Evolutionary conservation across 2,113 vertebrate species (phyloP), one percentile per base, ranked within the genome.

Genomic region (Saimiri boliviensis): DNA sequence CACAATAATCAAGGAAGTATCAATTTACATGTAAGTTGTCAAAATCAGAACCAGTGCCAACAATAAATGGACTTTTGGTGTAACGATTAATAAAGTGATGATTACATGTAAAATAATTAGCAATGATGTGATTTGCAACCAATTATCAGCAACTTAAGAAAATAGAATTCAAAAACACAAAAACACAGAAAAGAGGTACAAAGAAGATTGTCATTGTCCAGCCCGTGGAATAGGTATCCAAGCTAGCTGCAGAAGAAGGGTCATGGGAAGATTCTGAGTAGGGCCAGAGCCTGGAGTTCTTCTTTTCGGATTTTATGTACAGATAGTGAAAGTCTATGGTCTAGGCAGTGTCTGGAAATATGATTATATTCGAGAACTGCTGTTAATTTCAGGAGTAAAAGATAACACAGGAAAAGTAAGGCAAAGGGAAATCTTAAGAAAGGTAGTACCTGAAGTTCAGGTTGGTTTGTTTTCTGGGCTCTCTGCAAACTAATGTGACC

Each of bases 11-110:
- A 91, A 87, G 19, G 16, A 71, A 94, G 7, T 14, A 52, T 58
- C 45, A 82, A 89, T 96, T 94, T 93, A 7, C n/a, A 30, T 42
- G 86, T 87, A 95, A 94, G 40, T 2, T 19, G 25, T 80, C 96
- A 27, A 79, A 93, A 80, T 91, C 32, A 4, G 85, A 95, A 80
- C 30, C 12, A n/a, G 0, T 16, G 30, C 14, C 37, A 93, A 70
- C 17, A 82, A 80, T 30, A 17, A 60, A 70, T 58, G 3, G 11
- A 35, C 13, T 47, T 79, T 71, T 71, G 25, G 20, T 91, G n/a
- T 21, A 42, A 27, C 76, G 25, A 95, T 90, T 96, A 68, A 73
- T 83, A 68, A 66, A 89, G 9, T 47, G 17, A 95, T 95, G 77
- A 92, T 52, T 27, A 23, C 7, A 84, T 87, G 3, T 92, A 88